Base-by-base conservation (phyloP, 2,797 vertebrate species). In the Muraenolepis orangiensis region DNA sequence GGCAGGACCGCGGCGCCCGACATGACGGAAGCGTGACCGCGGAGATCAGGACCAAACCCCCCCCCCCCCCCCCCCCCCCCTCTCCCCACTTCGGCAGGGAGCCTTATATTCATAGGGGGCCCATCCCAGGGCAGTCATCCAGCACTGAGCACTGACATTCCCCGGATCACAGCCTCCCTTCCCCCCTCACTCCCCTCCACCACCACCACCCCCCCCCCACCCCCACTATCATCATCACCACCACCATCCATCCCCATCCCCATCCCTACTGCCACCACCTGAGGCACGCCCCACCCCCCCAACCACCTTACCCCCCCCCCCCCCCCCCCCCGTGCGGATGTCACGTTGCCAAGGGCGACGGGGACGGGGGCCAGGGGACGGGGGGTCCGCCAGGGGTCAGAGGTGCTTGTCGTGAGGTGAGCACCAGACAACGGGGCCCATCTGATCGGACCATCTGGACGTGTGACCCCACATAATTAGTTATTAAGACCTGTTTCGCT, bases 391-490 rank as follows among this genome's bases (percentile, higher is more conserved):
- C 69, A 5, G 95, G 95, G 96, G 96, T 97, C 96, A 95, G 95
- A 95, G 96, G 96, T 96, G 94, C 94, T 94, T 95, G 88, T 97
- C 93, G 93, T 40, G 95, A 97, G 96, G 96, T 97, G 94, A 96
- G 92, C 87, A 93, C 94, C 94, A 95, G 95, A 96, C 96, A 95
- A 94, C 92, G 94, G 94, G 51, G 95, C 95, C 90, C 96, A 98
- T 96, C 96, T 98, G 96, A 98, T 95, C 80, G 94, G 95, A 95
- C 96, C 96, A 98, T 98, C 96, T 98, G 96, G 96, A 96, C 93
- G 96, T 96, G 96, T 96, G 96, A 97, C 96, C 96, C 95, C 94
- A 97, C 96, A 98, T 98, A 98, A 98, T 98, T 96, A 98, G 96
- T 96, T 95, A 98, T 98, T 98, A 98, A 97, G 97, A 96, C 95